Conservation (phyloP, 1,140 invertebrate species). For the Phymastichus coffea region DNA sequence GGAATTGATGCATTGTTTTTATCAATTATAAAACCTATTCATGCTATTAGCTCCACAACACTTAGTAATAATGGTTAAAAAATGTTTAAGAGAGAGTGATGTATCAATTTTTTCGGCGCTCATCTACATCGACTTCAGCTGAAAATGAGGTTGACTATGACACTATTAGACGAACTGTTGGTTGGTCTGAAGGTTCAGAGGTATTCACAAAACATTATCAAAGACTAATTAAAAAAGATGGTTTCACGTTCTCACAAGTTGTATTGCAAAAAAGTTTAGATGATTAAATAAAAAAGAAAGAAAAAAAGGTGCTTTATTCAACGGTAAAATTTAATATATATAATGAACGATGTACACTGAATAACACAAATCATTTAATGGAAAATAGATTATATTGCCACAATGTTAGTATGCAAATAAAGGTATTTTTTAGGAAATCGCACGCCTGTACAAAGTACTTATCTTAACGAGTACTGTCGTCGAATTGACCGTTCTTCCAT, state of each 20-base stretch:
- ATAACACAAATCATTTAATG: no score
- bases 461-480: no score
- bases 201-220: constrained; percentile 14
- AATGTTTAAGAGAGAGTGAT: background rate
- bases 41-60: constrained; percentile 28
- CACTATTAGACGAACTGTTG: constrained; percentile 32
- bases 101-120: constrained; percentile 3
- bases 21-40: constrained; percentile 18
- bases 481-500: no score
- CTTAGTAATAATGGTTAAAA: constrained; percentile 35
- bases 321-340: no score
- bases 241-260: background rate
- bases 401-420: no score
- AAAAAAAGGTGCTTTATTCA: no score
- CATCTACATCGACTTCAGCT: constrained; percentile 32
- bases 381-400: no score
- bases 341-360: no score
- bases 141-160: constrained; percentile 28
- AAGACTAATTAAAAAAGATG: constrained; percentile 8
- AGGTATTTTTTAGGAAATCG: no score
- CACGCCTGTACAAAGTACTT: no score
- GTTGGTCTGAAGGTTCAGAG: constrained; percentile 26
- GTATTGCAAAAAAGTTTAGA: no score
- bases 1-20: constrained; percentile 17
- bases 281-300: no score